Percentiles rank a stretch among this genome's conserved stretches.
Evolutionary conservation across 2,888 invertebrate species (phyloP).

Genomic region (Tortrix viridana): DNA sequence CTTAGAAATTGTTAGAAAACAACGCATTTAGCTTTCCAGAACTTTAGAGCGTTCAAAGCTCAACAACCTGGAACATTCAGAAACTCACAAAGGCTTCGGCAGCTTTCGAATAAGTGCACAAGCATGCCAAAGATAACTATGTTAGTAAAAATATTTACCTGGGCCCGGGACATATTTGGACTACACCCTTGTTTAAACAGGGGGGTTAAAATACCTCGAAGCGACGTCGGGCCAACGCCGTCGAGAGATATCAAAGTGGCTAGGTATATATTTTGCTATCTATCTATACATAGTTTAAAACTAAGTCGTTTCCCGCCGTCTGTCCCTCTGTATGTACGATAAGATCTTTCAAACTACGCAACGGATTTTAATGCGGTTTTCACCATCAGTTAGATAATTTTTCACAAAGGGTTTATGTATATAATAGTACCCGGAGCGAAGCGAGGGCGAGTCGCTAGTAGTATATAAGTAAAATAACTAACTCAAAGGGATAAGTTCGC

Average conservation of each 20-base stretch:
- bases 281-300: no score
- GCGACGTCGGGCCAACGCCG: background rate
- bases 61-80: conserved; percentile 13
- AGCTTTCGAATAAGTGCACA: conserved; percentile 6
- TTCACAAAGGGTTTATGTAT: no score
- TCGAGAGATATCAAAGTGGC: no score
- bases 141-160: conserved; percentile 23
- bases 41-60: conserved; percentile 1
- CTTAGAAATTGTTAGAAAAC: background rate
- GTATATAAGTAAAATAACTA: no score
- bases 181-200: conserved; percentile 11
- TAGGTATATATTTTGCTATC: background rate
- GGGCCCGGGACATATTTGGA: conserved; percentile 15
- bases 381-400: no score
- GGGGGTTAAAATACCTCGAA: conserved; percentile 10
- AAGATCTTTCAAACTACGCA: no score
- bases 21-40: background rate
- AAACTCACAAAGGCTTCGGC: conserved; percentile 9
- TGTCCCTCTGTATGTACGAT: no score
- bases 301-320: no score
- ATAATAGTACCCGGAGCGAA: no score
- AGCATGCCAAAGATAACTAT: conserved; percentile 18
- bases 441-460: no score
- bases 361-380: no score
- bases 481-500: no score